Evolutionary conservation across 2,797 vertebrate species (phyloP), one percentile per base, ranked within the genome.

Genomic region (Pipistrellus kuhlii): DNA sequence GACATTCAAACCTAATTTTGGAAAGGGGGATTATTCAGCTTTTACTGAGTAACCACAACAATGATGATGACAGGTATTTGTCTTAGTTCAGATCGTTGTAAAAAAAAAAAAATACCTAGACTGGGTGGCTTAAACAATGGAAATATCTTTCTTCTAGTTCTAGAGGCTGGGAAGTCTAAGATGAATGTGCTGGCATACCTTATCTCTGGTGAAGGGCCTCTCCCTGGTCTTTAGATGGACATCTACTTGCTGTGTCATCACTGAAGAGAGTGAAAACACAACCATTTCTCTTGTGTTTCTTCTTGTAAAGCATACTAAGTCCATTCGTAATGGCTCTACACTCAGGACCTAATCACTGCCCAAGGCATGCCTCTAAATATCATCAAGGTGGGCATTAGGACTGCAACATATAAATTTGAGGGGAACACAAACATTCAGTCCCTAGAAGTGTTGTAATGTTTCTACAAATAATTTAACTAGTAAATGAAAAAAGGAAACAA

Each of bases 401-500:
- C 25, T 48, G 68, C 30, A 13, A n/a, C 3, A n/a, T 75, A 25
- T 46, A 14, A 64, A 57, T 62, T 18, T 32, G 18, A 8, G 5
- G 14, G 57, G 17, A 9, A 35, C 44, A 71, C 64, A 89, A 78
- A 62, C 15, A 64, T 64, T 32, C 25, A 80, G 21, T 53, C 64
- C 6, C 3, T 8, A 44, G 12, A 12, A 78, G 32, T 35, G 9
- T 59, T 75, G n/a, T 2, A 13, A 62, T 32, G 84, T 71, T 66
- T 44, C 25, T 72, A n/a, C 25, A 87, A 75, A 92, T 55, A 90
- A 68, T 46, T 71, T 90, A 73, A 93, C 8, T 21, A 77, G 9
- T 15, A 93, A 91, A 80, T 53, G 2, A 15, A 68, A 89, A 85
- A 41, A 23, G 7, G 3, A 75, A 73, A 20, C 7, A 30, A 55